Percentiles rank a stretch among this genome's conserved stretches.
phyloP scores from a whole-genome alignment of 2,888 invertebrate genomes.

The Blastobasis lacticolella region DNA sequence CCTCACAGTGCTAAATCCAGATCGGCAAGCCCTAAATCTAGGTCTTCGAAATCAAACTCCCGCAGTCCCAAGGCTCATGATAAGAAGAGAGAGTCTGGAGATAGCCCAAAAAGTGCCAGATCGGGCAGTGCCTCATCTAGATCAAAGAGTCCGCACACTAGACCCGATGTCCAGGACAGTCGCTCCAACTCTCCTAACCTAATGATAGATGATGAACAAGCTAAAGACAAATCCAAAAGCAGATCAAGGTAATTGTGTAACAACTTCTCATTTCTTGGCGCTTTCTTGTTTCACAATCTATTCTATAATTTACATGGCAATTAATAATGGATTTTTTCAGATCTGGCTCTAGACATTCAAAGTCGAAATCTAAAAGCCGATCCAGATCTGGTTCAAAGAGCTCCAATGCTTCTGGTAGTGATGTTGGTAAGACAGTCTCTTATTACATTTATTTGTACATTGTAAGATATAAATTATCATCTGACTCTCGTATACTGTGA shows the following conservation, averaged over 20 bases:
- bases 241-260: conserved; percentile 43
- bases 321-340: conserved; percentile 21
- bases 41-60: conserved; percentile 34
- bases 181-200: conserved; percentile 70
- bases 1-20: conserved; percentile 42
- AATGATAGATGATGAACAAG: conserved; percentile 66
- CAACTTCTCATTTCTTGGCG: too few relatives aligned
- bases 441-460: too few relatives aligned
- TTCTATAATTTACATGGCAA: too few relatives aligned
- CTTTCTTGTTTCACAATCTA: too few relatives aligned
- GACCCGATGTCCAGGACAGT: conserved; percentile 53
- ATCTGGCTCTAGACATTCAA: conserved; percentile 53
- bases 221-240: conserved; percentile 52
- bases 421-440: conserved; percentile 25
- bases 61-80: conserved; percentile 41
- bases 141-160: conserved; percentile 46
- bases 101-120: conserved; percentile 38
- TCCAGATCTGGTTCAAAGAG: conserved; percentile 61
- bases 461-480: too few relatives aligned
- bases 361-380: conserved; percentile 55
- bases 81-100: conserved; percentile 61
- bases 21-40: conserved; percentile 32
- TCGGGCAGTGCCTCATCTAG: conserved; percentile 45
- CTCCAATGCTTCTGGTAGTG: conserved; percentile 46
- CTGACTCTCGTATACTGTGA: too few relatives aligned